Percentiles rank a stretch among this genome's conserved stretches.
phyloP scores from a whole-genome alignment of 2,113 vertebrate species.

The Dinomys branickii region DNA sequence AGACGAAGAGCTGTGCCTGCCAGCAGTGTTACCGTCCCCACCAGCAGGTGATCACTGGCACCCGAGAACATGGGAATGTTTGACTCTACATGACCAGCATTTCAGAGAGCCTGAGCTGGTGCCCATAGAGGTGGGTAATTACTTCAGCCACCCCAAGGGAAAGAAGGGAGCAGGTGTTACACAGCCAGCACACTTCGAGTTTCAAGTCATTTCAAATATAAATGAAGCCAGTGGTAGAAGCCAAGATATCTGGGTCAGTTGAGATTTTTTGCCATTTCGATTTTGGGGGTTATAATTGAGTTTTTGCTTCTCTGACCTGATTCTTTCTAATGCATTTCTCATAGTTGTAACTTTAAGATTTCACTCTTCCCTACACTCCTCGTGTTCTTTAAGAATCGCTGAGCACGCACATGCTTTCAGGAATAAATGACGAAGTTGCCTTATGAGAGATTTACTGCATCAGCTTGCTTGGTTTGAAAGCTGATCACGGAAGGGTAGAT shows the following conservation, averaged over 20 bases:
- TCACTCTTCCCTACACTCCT: slow-evolving; percentile 74
- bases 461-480: slow-evolving; percentile 64
- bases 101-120: slow-evolving; percentile 63
- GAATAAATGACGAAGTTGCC: slow-evolving; percentile 80
- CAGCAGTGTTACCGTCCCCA: slow-evolving; percentile 53
- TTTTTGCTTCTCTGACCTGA: slow-evolving; percentile 64
- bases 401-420: slow-evolving; percentile 73
- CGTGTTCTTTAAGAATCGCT: slow-evolving; percentile 45
- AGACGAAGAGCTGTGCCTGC: slow-evolving; percentile 8
- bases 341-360: slow-evolving; percentile 70
- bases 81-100: slow-evolving; percentile 45
- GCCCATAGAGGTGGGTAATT: slow-evolving; percentile 70
- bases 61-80: slow-evolving; percentile 54
- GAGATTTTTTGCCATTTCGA: slow-evolving; percentile 71
- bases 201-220: slow-evolving; percentile 73
- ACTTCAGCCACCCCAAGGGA: slow-evolving; percentile 61
- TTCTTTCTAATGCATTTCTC: slow-evolving; percentile 62
- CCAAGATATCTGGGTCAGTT: slow-evolving; percentile 75
- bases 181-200: background rate
- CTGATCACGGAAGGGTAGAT: slow-evolving; percentile 72
- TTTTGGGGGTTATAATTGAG: slow-evolving; percentile 78
- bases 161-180: slow-evolving; percentile 55
- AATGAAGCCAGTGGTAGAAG: slow-evolving; percentile 59
- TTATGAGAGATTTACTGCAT: slow-evolving; percentile 83
- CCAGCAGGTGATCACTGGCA: slow-evolving; percentile 64